Percentiles rank a stretch among this genome's conserved stretches.
Conservation (phyloP, 2,888 invertebrate species). For the Rhamphomyia laevipes region DNA sequence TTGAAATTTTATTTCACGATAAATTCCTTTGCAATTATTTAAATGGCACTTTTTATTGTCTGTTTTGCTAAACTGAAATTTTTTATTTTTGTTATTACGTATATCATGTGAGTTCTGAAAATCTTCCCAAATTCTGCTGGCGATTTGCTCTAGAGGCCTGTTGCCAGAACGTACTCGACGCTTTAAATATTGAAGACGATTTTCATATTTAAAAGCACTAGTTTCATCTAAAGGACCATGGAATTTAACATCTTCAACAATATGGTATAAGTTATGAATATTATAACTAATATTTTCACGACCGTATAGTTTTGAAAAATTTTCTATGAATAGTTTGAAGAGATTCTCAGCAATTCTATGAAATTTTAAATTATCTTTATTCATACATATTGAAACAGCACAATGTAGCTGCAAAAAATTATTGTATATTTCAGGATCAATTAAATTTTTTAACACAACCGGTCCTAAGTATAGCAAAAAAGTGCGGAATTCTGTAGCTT, state of each 20-base stretch:
- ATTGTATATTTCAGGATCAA: background rate
- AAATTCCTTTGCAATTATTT: background rate
- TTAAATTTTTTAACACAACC: constrained; percentile 1
- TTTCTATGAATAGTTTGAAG: constrained; percentile 1
- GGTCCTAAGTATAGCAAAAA: constrained; percentile 6
- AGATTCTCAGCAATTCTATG: background rate
- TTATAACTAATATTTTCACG: constrained; percentile 6
- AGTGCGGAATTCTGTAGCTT: constrained; percentile 4
- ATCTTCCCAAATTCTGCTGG: constrained; percentile 1
- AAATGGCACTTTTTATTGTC: no score
- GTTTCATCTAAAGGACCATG: constrained; percentile 3
- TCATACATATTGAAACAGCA: background rate
- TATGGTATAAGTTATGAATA: constrained; percentile 1
- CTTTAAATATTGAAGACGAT: constrained; percentile 3
- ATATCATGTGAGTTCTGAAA: background rate
- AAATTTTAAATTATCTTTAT: background rate
- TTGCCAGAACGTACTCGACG: constrained; percentile 2
- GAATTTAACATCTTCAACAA: constrained; percentile 3
- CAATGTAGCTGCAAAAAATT: background rate
- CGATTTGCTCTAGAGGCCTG: constrained; percentile 6
- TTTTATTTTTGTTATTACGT: no score
- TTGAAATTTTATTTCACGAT: background rate
- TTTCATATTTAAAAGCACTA: constrained; percentile 4
- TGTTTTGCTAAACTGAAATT: no score
- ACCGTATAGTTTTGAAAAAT: constrained; percentile 2